These are phyloP conservation scores for Percopsis omiscomaycus DNA, from an alignment of 2,797 vertebrate genomes.

Conservation along the genomic window DNA sequence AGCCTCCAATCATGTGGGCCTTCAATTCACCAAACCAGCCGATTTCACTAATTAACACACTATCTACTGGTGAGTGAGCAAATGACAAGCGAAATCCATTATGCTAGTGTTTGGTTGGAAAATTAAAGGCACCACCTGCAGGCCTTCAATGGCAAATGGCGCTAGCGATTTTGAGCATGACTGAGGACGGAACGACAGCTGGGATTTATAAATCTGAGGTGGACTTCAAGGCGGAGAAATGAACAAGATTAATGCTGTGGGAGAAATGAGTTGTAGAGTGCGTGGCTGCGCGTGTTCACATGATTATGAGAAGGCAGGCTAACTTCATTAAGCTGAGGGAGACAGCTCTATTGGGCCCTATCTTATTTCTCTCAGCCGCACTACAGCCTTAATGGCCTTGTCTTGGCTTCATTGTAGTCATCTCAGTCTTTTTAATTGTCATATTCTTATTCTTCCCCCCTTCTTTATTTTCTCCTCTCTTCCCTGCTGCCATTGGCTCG, in stretches of 20 bases:
- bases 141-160: background rate
- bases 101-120: background rate
- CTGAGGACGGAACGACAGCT: conserved; percentile 8
- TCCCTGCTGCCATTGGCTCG: background rate
- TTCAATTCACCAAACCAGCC: too few species aligned
- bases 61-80: background rate
- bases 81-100: background rate
- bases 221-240: background rate
- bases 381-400: conserved; percentile 38
- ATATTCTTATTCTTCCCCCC: conserved; percentile 1
- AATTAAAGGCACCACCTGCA: background rate
- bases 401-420: conserved; percentile 23
- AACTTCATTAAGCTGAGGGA: conserved; percentile 41
- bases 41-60: background rate
- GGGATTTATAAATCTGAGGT: background rate
- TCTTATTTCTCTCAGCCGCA: conserved; percentile 36
- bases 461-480: background rate
- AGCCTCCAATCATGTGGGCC: too few species aligned
- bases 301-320: conserved; percentile 29
- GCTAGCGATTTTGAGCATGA: background rate
- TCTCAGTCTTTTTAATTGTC: conserved; percentile 30
- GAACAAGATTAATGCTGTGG: background rate
- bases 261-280: conserved; percentile 23
- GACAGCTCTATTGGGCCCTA: conserved; percentile 33
- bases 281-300: conserved; percentile 26